A percentile compares a stretch with the other conserved stretches of the same genome.
These are phyloP conservation scores for Lasioglossum oenotherae DNA, from an alignment of 2,888 invertebrate species.

Conservation along the genomic window DNA sequence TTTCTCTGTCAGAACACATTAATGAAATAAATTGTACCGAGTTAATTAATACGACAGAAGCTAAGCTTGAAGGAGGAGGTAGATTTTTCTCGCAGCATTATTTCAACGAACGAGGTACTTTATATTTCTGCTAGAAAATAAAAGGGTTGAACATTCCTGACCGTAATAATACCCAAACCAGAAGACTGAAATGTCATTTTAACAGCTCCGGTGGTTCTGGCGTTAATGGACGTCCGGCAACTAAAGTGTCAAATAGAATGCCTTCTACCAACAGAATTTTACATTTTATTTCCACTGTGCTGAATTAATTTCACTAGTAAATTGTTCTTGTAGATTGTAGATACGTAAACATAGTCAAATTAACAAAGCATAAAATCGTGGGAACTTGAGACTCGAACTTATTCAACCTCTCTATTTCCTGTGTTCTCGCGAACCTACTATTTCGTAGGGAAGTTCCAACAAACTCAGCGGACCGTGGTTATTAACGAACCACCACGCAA, in stretches of 20 bases:
- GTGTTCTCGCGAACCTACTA: background rate
- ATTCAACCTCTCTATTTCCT: background rate
- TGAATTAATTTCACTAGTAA: background rate
- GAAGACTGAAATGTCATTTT: background rate
- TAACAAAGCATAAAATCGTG: background rate
- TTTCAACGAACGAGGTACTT: background rate
- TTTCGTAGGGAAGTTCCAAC: constrained; percentile 5
- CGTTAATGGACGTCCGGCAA: background rate
- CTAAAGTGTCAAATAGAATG: background rate
- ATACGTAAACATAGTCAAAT: background rate
- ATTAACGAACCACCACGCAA: constrained; percentile 27
- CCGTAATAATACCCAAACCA: background rate
- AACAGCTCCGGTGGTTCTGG: background rate
- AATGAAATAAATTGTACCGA: background rate
- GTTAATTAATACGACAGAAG: background rate
- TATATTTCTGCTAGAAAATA: background rate
- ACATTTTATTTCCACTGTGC: background rate
- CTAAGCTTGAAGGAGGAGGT: background rate
- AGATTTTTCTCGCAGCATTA: background rate
- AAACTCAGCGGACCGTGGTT: background rate
- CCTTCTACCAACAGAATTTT: background rate
- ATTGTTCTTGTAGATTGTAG: background rate
- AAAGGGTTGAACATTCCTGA: too few relatives aligned
- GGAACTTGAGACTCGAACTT: background rate
- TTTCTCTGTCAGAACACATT: too few relatives aligned